Evolutionary conservation across 35 echinoderm and acorn worm genomes (phyloP), one percentile per base, ranked within the genome.

Genomic region (Amphiura filiformis): DNA sequence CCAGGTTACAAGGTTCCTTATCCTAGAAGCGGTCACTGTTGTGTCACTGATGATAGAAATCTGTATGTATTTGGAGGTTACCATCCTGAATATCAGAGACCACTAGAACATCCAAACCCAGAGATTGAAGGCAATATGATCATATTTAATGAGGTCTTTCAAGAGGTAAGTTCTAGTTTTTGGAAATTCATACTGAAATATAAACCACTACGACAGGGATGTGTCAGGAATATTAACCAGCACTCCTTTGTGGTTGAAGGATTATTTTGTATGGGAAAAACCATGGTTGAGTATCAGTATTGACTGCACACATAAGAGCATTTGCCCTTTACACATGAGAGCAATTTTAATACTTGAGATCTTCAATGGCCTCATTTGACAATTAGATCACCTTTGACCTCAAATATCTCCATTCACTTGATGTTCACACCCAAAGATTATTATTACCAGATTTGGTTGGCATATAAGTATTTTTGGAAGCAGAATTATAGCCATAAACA

Each of bases 41-140:
- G 93, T 82, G 93, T 82, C 3, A 85, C 83, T 23, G 84, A 94
- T 83, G 84, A 75, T 13, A 77, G 23, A 20, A 90, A 94, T 79
- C 65, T 94, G 56, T 83, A 82, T 83, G 93, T 90, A 1, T 94
- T 90, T 64, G 93, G 93, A 14, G 93, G 93, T 20, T 94, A 94
- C 84, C 82, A 94, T 87, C 93, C 93, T 20, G 88, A 82, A 42
- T 90, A 87, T 90, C 47, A 77, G 38, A 56, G 34, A 4, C 36
- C 37, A 26, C 49, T 40, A 38, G 76, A 84, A 17, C 38, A 75
- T n/a, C 83, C 47, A 65, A 70, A 70, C 26, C 61, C 61, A 70
- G 61, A 70, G 17, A 70, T 70, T 5, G 78, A 39, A 7, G 61
- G 56, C 39, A 28, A 56, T 35, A 35, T 81, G 11, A 91, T 35